Evolutionary conservation across 2,888 invertebrate genomes (phyloP).

Genomic region (Abscondita cerata): DNA sequence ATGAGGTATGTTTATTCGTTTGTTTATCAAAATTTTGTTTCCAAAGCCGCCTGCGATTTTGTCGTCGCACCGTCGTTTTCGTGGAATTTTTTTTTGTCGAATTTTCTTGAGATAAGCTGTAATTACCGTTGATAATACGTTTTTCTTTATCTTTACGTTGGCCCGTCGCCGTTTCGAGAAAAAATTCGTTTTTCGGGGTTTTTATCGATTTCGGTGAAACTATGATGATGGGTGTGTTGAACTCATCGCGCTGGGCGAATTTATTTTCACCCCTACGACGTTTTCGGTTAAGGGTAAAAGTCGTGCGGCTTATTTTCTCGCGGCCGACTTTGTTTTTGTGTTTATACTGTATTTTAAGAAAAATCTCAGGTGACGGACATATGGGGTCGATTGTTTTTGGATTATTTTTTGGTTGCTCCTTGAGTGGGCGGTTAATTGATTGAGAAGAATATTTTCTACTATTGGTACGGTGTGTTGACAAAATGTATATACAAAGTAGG

Average conservation of each 20-base stretch:
- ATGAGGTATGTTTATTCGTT: constrained; percentile 45
- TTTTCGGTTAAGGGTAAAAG: constrained; percentile 43
- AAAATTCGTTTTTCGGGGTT: constrained; percentile 41
- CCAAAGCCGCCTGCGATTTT: neutral
- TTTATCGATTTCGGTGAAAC: constrained; percentile 54
- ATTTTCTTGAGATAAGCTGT: too few relatives aligned
- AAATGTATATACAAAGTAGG: neutral
- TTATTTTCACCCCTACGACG: constrained; percentile 42
- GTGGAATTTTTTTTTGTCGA: neutral
- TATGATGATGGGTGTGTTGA: constrained; percentile 58
- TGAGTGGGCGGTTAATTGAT: neutral
- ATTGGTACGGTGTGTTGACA: neutral
- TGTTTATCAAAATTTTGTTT: neutral
- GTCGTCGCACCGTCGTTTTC: too few relatives aligned
- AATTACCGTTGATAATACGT: too few relatives aligned
- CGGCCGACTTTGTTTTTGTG: constrained; percentile 20
- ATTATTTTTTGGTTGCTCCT: constrained; percentile 14
- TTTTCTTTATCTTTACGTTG: too few relatives aligned
- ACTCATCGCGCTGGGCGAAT: constrained; percentile 42
- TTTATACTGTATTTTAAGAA: constrained; percentile 14
- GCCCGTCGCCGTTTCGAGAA: constrained; percentile 10
- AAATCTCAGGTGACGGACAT: constrained; percentile 36
- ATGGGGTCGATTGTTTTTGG: constrained; percentile 42
- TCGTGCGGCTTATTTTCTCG: constrained; percentile 32
- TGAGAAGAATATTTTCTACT: neutral